These are phyloP conservation scores for Chroicocephalus ridibundus DNA, from an alignment of 2,113 vertebrate species.

Conservation along the genomic window DNA sequence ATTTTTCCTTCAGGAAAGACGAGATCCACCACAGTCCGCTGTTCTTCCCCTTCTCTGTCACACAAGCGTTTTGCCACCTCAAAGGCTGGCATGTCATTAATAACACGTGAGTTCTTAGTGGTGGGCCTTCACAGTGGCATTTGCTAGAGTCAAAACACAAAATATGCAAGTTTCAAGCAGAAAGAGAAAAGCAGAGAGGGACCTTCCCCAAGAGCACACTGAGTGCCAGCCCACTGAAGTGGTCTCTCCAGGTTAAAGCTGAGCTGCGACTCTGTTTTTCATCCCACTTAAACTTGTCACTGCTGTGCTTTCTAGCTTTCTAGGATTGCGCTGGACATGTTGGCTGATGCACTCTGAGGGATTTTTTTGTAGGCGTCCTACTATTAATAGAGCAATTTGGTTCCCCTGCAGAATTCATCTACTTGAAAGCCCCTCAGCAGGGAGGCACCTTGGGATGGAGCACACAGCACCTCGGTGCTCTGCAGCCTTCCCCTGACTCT, in stretches of 20 bases:
- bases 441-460: not conserved
- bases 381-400: not conserved
- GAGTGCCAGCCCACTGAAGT: not conserved
- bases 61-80: not conserved
- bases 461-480: not conserved
- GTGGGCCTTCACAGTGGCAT: not conserved
- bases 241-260: not conserved
- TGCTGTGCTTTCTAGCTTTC: not conserved
- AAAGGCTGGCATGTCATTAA: not conserved
- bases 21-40: not conserved
- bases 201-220: not conserved
- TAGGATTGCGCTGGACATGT: not conserved
- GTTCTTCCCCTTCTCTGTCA: not conserved
- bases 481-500: not conserved
- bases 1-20: not conserved
- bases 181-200: not conserved
- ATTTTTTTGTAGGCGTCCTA: not conserved
- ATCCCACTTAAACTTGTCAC: not conserved
- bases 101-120: not conserved
- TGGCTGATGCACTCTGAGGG: not conserved
- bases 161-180: not conserved
- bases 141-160: not conserved
- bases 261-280: not conserved
- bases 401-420: not conserved
- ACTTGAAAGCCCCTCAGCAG: not conserved